phyloP scores from a whole-genome alignment of 92 coral and sea anemone species.

The Porites divaricata region DNA sequence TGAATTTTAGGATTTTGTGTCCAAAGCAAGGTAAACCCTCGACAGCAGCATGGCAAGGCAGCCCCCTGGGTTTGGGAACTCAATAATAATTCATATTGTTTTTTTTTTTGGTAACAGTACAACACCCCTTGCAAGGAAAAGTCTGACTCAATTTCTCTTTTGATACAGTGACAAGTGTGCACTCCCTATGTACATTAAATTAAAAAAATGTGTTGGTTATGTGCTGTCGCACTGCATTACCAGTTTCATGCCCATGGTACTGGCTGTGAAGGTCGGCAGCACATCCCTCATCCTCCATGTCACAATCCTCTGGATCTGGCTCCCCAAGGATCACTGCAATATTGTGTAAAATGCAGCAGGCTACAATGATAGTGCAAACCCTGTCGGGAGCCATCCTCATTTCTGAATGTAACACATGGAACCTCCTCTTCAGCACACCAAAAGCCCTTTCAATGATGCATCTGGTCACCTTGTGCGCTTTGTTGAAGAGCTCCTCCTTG shows the following conservation, averaged over 20 bases:
- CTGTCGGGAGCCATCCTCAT: slow-evolving; percentile 67
- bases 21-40: too few species aligned
- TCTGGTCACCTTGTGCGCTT: slow-evolving; percentile 30
- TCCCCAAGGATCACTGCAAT: slow-evolving; percentile 52
- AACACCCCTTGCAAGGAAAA: too few species aligned
- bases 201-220: slow-evolving; percentile 14
- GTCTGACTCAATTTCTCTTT: too few species aligned
- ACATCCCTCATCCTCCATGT: not conserved
- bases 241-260: slow-evolving; percentile 64
- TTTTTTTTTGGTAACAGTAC: too few species aligned
- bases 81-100: too few species aligned
- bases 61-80: too few species aligned
- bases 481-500: slow-evolving; percentile 43
- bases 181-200: not conserved
- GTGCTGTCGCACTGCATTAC: slow-evolving; percentile 52
- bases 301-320: slow-evolving; percentile 43
- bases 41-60: too few species aligned
- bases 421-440: slow-evolving; percentile 59
- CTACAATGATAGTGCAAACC: slow-evolving; percentile 64
- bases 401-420: slow-evolving; percentile 63
- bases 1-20: too few species aligned
- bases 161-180: too few species aligned
- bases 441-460: slow-evolving; percentile 26
- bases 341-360: slow-evolving; percentile 73
- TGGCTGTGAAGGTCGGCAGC: slow-evolving; percentile 37